Evolutionary conservation across 2,797 vertebrate species (phyloP).

Genomic region (Gallirallus australis): DNA sequence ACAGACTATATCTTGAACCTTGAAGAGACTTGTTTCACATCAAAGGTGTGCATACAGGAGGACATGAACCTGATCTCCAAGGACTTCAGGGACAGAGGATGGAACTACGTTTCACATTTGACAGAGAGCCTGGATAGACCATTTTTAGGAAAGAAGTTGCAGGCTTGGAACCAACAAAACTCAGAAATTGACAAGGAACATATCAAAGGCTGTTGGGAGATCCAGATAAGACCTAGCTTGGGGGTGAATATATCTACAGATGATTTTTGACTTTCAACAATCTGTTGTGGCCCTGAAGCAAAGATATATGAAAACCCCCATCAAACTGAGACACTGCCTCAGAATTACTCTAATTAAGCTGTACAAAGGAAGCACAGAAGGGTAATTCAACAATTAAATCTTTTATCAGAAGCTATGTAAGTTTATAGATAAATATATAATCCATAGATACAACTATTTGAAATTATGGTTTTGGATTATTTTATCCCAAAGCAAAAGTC

Average conservation of each 20-base stretch:
- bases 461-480: not conserved
- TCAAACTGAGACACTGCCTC: not conserved
- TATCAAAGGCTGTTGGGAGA: not conserved
- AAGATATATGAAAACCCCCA: rapidly evolving
- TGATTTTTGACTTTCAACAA: not conserved
- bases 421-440: not conserved
- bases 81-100: not conserved
- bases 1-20: not conserved
- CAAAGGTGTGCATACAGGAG: not conserved
- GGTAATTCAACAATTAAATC: not conserved
- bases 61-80: not conserved
- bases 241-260: not conserved
- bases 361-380: not conserved
- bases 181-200: not conserved
- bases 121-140: not conserved
- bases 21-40: not conserved
- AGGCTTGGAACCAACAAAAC: not conserved
- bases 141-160: not conserved
- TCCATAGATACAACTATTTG: not conserved
- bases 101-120: not conserved
- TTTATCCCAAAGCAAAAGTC: not conserved
- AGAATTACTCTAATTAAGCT: not conserved
- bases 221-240: not conserved
- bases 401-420: not conserved
- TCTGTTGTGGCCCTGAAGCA: not conserved